A percentile compares a stretch with the other conserved stretches of the same genome.
Evolutionary conservation across 2,797 vertebrate species (phyloP).

Genomic region (Hippoglossus hippoglossus): DNA sequence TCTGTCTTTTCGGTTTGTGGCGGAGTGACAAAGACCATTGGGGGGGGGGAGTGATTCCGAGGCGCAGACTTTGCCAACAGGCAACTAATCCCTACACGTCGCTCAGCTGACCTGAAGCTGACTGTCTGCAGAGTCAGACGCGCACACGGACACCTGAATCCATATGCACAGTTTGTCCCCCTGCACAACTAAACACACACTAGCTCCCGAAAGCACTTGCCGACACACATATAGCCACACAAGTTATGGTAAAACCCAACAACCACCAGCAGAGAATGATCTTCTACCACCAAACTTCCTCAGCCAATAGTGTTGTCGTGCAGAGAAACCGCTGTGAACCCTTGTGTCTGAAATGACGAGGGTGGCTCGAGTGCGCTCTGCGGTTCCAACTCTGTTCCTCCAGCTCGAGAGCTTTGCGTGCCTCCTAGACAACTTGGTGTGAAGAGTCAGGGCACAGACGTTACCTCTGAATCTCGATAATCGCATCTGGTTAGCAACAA

Average conservation of each 20-base stretch:
- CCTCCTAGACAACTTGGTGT: too few relatives aligned
- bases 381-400: too few relatives aligned
- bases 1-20: conserved; percentile 66
- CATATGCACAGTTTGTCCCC: conserved; percentile 38
- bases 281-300: too few relatives aligned
- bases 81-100: conserved; percentile 76
- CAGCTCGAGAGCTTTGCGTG: too few relatives aligned
- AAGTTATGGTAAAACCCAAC: background rate
- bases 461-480: background rate
- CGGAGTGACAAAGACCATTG: conserved; percentile 70
- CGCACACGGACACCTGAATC: conserved; percentile 44
- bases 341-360: too few relatives aligned
- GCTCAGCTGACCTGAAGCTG: conserved; percentile 73
- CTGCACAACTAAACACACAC: conserved; percentile 25
- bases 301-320: background rate
- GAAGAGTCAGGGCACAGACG: background rate
- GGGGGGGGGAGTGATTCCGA: conserved; percentile 66
- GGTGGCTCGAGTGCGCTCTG: too few relatives aligned
- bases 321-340: too few relatives aligned
- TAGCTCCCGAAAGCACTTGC: background rate
- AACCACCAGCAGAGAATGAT: background rate
- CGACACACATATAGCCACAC: background rate
- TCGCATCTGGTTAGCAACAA: background rate
- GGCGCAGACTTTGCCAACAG: conserved; percentile 78
- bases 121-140: conserved; percentile 51